Percentiles rank a stretch among this genome's conserved stretches.
Evolutionary conservation across 2,113 vertebrate species (phyloP).

Genomic region (Gymnobelideus leadbeateri): DNA sequence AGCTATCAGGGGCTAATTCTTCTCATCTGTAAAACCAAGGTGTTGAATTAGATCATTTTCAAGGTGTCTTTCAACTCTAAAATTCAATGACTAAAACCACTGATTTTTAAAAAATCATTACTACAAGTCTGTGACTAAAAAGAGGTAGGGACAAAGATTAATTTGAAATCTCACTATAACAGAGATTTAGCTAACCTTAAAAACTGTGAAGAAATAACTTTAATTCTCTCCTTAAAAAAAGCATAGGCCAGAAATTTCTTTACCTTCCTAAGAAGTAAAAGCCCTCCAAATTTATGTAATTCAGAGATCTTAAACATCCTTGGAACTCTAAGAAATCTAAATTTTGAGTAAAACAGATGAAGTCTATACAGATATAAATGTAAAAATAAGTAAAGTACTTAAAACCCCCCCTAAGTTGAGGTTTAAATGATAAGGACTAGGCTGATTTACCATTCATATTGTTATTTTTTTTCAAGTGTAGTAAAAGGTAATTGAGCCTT

Average conservation of each 20-base stretch:
- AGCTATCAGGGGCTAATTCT: conserved; percentile 37
- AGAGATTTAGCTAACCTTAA: background rate
- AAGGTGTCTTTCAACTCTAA: background rate
- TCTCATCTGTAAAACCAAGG: conserved; percentile 44
- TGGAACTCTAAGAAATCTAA: conserved; percentile 42
- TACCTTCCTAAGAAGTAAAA: background rate
- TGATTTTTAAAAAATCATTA: background rate
- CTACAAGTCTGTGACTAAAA: background rate
- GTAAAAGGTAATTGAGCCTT: background rate
- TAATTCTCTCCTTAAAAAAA: background rate
- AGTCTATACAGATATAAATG: conserved; percentile 25
- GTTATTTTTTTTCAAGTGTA: background rate
- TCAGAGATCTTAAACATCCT: conserved; percentile 43
- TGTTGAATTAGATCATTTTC: background rate
- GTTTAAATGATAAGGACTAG: too few relatives aligned
- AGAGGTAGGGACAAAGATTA: background rate
- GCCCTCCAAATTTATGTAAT: conserved; percentile 26
- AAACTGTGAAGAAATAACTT: background rate
- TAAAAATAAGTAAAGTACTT: conserved; percentile 9
- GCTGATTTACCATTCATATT: too few relatives aligned
- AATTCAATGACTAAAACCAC: background rate
- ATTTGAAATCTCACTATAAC: background rate
- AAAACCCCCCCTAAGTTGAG: too few relatives aligned
- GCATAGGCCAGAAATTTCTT: background rate
- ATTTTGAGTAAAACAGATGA: conserved; percentile 41